Conservation (phyloP, 2,888 invertebrate species). For the Ophioninae sp. region DNA sequence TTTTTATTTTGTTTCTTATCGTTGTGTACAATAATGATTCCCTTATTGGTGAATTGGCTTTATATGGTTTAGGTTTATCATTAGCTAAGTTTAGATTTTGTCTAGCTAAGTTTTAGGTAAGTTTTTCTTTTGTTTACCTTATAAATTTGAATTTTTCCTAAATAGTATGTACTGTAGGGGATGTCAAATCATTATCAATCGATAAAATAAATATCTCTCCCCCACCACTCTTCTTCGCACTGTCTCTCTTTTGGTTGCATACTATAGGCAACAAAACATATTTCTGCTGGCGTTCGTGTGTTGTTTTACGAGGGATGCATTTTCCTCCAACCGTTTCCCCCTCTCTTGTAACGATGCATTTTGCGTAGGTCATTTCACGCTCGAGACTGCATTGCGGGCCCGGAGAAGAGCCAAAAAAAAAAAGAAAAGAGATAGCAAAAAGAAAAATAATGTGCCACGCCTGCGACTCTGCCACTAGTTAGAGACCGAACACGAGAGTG, state of each 20-base stretch:
- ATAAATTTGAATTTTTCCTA: too few species aligned
- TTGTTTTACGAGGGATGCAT: slow-evolving; percentile 26
- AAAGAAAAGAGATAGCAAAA: slow-evolving; percentile 13
- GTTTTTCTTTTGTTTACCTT: too few species aligned
- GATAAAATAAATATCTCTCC: too few species aligned
- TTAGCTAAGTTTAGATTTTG: too few species aligned
- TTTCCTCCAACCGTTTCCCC: slow-evolving; percentile 33
- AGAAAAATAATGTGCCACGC: slow-evolving; percentile 49
- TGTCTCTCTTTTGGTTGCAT: slow-evolving; percentile 30
- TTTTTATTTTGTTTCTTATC: too few species aligned
- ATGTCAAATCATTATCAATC: too few species aligned
- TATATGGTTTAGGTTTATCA: too few species aligned
- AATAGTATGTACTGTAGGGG: too few species aligned
- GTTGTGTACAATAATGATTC: too few species aligned
- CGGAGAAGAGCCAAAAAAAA: slow-evolving; percentile 25
- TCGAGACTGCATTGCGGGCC: slow-evolving; percentile 50
- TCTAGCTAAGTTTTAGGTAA: too few species aligned
- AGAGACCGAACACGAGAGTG: slow-evolving; percentile 44
- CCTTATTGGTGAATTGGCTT: too few species aligned
- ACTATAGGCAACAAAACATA: slow-evolving; percentile 56
- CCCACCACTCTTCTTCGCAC: background rate
- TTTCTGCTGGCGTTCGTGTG: slow-evolving; percentile 17
- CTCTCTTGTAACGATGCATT: slow-evolving; percentile 22
- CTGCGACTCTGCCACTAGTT: slow-evolving; percentile 34
- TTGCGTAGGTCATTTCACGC: slow-evolving; percentile 62